Conservation (phyloP, 2,113 vertebrate genomes). For the Copsychus sechellarum region DNA sequence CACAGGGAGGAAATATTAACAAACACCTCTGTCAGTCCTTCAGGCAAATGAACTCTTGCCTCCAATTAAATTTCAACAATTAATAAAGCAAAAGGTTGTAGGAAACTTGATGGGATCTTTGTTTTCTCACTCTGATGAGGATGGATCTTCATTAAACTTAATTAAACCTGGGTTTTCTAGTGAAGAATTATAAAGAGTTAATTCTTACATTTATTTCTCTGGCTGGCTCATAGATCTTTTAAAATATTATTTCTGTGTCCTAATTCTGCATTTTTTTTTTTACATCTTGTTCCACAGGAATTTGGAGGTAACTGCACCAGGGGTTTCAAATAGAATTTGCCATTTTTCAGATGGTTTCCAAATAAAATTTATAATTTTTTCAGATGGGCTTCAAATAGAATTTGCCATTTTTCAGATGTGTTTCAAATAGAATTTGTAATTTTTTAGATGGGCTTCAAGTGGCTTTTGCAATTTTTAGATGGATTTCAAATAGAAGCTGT, state of each 20-base stretch:
- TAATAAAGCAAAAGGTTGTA: background rate
- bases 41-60: background rate
- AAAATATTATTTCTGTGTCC: background rate
- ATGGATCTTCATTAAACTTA: background rate
- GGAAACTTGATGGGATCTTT: background rate
- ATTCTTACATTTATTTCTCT: background rate
- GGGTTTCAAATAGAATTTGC: background rate
- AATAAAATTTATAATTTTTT: rapidly evolving
- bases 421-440: background rate
- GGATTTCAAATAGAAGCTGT: rapidly evolving
- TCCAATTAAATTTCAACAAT: background rate
- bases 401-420: background rate
- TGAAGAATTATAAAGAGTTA: background rate
- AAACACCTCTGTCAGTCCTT: background rate
- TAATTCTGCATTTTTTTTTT: background rate
- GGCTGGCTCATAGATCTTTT: background rate
- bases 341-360: background rate
- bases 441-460: background rate
- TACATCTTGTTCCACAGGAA: background rate
- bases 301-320: background rate
- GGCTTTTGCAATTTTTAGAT: background rate
- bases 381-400: too few relatives aligned
- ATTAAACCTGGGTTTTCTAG: background rate
- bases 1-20: background rate
- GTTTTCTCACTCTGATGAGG: background rate